These are phyloP conservation scores for Oxygymnocypris stewartii DNA, from an alignment of 2,113 vertebrate genomes.

Conservation along the genomic window DNA sequence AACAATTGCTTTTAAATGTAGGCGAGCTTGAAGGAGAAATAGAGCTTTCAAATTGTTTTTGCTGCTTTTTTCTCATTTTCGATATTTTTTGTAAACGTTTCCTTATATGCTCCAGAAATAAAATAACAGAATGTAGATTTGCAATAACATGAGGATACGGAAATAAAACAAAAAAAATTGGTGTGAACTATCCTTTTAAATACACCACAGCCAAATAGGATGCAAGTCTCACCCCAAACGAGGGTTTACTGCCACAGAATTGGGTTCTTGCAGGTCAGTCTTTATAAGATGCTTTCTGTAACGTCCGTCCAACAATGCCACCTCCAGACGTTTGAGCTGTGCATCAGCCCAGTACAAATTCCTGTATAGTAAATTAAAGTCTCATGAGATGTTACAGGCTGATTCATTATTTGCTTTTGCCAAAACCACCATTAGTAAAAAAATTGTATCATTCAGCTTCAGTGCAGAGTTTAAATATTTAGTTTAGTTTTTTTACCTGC, in stretches of 20 bases:
- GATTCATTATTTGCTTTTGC: background rate
- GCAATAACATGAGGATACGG: background rate
- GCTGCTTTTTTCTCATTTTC: background rate
- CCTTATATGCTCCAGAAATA: background rate
- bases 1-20: background rate
- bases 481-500: slow-evolving; percentile 76
- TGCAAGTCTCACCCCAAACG: slow-evolving; percentile 79
- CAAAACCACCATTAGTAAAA: background rate
- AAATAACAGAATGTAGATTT: background rate
- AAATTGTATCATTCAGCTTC: background rate
- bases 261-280: slow-evolving; percentile 86
- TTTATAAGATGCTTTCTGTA: slow-evolving; percentile 94
- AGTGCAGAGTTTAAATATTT: background rate
- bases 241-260: slow-evolving; percentile 91
- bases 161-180: background rate
- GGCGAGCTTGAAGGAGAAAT: background rate
- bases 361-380: slow-evolving; percentile 67
- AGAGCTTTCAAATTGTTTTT: background rate
- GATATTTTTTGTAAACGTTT: background rate
- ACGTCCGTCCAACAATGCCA: slow-evolving; percentile 90
- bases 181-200: background rate
- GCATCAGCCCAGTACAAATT: slow-evolving; percentile 98
- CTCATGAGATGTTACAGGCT: background rate
- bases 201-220: background rate
- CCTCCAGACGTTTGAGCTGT: slow-evolving; percentile 90